Evolutionary conservation across 2,797 vertebrate genomes (phyloP).

Genomic region (Adelosebastes latens): DNA sequence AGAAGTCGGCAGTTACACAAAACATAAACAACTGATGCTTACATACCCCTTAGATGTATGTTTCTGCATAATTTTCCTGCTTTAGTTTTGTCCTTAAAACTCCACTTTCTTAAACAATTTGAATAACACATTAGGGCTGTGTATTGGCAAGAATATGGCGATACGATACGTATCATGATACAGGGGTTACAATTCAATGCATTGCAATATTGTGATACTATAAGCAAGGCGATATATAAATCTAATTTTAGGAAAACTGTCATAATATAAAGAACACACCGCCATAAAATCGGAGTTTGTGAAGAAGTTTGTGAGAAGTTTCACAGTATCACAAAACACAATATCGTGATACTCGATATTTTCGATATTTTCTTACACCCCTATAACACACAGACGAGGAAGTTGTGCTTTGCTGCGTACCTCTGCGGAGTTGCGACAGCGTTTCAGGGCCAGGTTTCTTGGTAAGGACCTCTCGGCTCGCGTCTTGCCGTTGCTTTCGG

Average conservation of each 20-base stretch:
- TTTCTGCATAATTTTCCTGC: neutral
- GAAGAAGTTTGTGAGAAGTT: too few relatives aligned
- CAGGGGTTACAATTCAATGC: too few relatives aligned
- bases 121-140: neutral
- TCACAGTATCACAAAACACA: too few relatives aligned
- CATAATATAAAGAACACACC: too few relatives aligned
- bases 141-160: too few relatives aligned
- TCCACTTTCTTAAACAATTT: neutral
- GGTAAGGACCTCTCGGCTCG: conserved; percentile 91
- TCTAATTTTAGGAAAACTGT: too few relatives aligned
- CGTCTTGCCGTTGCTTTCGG: conserved; percentile 72
- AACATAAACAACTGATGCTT: conserved; percentile 40
- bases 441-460: conserved; percentile 90
- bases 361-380: too few relatives aligned
- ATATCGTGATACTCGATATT: too few relatives aligned
- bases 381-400: neutral
- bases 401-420: conserved; percentile 72
- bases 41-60: conserved; percentile 2
- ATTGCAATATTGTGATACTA: too few relatives aligned
- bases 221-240: too few relatives aligned
- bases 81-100: neutral
- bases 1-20: conserved; percentile 22
- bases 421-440: conserved; percentile 81
- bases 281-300: too few relatives aligned
- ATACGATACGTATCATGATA: too few relatives aligned